phyloP scores from a whole-genome alignment of 1,140 invertebrate species.

The Stegodyphus mimosarum region DNA sequence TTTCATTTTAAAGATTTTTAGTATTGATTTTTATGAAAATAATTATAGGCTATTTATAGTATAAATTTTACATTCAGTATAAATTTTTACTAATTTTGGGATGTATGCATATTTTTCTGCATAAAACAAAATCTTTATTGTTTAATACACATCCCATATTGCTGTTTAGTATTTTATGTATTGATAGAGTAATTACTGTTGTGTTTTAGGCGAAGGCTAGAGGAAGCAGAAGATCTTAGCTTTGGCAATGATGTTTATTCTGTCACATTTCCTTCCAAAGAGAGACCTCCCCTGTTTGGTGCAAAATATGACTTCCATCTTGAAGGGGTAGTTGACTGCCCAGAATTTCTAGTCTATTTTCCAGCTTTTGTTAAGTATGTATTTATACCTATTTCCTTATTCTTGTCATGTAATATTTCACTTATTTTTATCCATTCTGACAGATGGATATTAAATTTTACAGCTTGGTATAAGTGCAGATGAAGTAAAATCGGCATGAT shows the following conservation, averaged over 20 bases:
- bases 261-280: slow-evolving; percentile 80
- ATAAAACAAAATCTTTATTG: too few relatives aligned
- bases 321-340: slow-evolving; percentile 96
- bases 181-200: too few relatives aligned
- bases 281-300: slow-evolving; percentile 86
- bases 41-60: neutral
- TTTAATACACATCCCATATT: neutral
- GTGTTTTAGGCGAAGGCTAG: slow-evolving; percentile 72
- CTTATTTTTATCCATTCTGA: too few relatives aligned
- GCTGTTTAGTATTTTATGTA: too few relatives aligned
- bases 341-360: slow-evolving; percentile 97
- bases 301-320: slow-evolving; percentile 96
- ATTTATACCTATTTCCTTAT: neutral
- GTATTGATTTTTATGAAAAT: neutral
- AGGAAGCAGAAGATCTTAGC: slow-evolving; percentile 72
- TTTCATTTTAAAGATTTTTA: slow-evolving; percentile 5
- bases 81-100: neutral
- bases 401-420: neutral
- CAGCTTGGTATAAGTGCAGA: too few relatives aligned
- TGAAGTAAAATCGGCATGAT: too few relatives aligned
- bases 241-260: slow-evolving; percentile 91
- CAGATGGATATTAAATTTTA: too few relatives aligned
- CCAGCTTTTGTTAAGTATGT: slow-evolving; percentile 80
- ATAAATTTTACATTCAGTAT: neutral
- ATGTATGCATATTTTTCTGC: neutral